Evolutionary conservation across 2,797 vertebrate species (phyloP).

Genomic region (Crenuchus spilurus): DNA sequence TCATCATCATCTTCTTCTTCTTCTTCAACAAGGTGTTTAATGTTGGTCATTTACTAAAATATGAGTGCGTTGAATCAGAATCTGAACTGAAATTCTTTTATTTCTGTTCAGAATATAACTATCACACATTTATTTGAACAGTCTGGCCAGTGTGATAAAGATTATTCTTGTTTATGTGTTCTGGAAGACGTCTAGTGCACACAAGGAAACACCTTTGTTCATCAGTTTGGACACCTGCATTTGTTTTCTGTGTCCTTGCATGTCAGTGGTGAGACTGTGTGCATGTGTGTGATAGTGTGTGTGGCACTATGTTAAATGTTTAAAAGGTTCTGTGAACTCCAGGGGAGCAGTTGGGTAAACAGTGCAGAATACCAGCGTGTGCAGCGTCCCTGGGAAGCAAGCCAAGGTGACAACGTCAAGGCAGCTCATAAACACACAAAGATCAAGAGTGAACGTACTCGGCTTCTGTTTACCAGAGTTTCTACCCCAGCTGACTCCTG

Average conservation of each 20-base stretch:
- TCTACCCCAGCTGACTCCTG: constrained; percentile 2
- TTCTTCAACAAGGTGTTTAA: background rate
- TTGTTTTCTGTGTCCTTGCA: constrained; percentile 33
- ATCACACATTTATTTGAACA: no score
- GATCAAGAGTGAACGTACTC: constrained; percentile 13
- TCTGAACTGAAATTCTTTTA: no score
- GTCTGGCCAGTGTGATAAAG: no score
- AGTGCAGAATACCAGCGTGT: constrained; percentile 29
- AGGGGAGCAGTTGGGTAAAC: constrained; percentile 47
- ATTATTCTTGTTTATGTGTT: no score
- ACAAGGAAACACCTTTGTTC: background rate
- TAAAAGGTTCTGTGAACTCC: constrained; percentile 34
- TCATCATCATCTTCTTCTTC: background rate
- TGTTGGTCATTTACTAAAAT: no score
- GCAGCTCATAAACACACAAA: constrained; percentile 23
- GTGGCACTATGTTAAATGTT: constrained; percentile 41
- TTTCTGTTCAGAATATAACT: no score
- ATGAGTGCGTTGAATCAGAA: no score
- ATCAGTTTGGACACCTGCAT: background rate
- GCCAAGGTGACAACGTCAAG: constrained; percentile 46
- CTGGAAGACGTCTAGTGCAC: no score
- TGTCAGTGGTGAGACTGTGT: constrained; percentile 25
- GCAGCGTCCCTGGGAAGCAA: constrained; percentile 41
- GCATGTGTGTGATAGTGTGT: constrained; percentile 12
- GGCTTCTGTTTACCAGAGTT: constrained; percentile 21